A percentile compares a stretch with the other conserved stretches of the same genome.
Conservation (phyloP, 2,113 vertebrate species). For the Gobio gobio region DNA sequence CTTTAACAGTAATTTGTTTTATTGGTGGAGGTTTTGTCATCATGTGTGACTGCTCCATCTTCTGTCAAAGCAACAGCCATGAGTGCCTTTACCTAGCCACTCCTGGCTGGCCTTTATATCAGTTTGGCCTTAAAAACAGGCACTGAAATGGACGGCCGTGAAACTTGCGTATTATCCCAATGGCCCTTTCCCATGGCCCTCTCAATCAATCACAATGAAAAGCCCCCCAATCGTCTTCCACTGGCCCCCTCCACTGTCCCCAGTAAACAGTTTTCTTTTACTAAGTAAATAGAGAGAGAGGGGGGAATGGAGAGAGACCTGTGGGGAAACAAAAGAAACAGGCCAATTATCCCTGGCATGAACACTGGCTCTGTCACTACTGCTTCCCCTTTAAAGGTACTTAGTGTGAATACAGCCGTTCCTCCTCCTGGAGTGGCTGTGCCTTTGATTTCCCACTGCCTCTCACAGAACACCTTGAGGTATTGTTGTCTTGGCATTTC, state of each 20-base stretch:
- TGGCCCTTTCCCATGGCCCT: conserved; percentile 66
- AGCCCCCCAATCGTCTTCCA: conserved; percentile 42
- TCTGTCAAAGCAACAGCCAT: background rate
- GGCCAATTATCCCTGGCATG: conserved; percentile 61
- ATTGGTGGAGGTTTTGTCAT: background rate
- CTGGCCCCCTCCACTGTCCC: conserved; percentile 43
- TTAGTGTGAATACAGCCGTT: conserved; percentile 45
- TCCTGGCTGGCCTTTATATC: conserved; percentile 41
- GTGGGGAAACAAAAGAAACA: conserved; percentile 57
- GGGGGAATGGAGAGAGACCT: conserved; percentile 40
- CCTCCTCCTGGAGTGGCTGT: conserved; percentile 31
- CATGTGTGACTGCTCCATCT: conserved; percentile 19
- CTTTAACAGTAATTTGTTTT: background rate
- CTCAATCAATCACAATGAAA: conserved; percentile 68
- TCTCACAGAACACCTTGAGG: conserved; percentile 32
- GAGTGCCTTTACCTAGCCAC: conserved; percentile 13
- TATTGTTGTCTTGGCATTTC: background rate
- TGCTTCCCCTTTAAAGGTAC: conserved; percentile 43
- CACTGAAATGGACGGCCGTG: conserved; percentile 50
- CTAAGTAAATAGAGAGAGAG: conserved; percentile 64
- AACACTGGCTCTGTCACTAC: conserved; percentile 52
- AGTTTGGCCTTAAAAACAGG: conserved; percentile 52
- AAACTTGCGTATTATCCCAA: conserved; percentile 60
- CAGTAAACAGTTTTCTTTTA: conserved; percentile 66
- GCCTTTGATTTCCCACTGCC: conserved; percentile 49